Evolutionary conservation across 2,113 vertebrate genomes (phyloP), one percentile per base, ranked within the genome.

Genomic region (Caranx melampygus): DNA sequence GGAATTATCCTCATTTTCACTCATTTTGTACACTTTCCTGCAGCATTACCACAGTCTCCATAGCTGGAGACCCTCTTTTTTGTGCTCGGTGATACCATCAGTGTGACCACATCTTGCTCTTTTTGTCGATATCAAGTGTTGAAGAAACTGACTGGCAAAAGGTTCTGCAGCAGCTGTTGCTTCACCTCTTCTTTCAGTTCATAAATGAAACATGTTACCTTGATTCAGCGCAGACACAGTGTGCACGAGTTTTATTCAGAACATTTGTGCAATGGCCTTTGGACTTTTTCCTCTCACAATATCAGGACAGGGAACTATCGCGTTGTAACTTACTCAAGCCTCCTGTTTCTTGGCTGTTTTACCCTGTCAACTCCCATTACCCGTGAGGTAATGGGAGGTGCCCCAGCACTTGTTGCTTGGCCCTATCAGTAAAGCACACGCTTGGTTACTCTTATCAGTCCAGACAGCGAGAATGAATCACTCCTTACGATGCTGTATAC

Each of bases 341-440:
- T 90, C 66, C 40, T 72, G 64, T 87, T 90, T 80, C 64, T 87
- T 84, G 70, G 80, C 65, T 65, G 61, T 64, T 79, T 57, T 35
- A 84, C 6, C 7, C 58, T 67, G 74, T 85, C 75, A 81, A 12
- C 73, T 81, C 75, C 81, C 45, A 57, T 84, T 87, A 79, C 54
- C 64, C 77, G 49, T 82, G 83, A 88, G 73, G 73, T 76, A 77
- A 81, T 75, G 67, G 78, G 71, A 78, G 69, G 61, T 66, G 54
- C 34, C 58, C 44, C 63, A 60, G 70, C 72, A 60, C 65, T 74
- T 78, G 78, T 73, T 78, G 65, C 67, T 51, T 67, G 44, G 62
- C 26, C 33, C 51, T 37, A 33, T 76, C 63, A 77, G 57, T 20
- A 13, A 16, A 11, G 16, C 13, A 57, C 55, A 67, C 75, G 35